Percentiles rank a stretch among this genome's conserved stretches.
Evolutionary conservation across 2,888 invertebrate species (phyloP).

Genomic region (Hirtodrosophila confusa): DNA sequence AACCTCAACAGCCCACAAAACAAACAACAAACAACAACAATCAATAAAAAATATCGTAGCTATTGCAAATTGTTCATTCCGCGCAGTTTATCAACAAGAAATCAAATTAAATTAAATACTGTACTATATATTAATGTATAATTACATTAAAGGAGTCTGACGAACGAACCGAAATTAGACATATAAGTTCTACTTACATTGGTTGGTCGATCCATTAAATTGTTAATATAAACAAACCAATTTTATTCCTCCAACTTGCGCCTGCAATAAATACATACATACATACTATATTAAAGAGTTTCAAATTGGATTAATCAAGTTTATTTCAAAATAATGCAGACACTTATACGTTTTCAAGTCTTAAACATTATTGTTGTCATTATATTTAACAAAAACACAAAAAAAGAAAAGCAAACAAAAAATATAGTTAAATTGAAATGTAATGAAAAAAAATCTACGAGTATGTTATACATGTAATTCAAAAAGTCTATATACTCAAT

Average conservation of each 20-base stretch:
- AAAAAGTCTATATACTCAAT: constrained; percentile 65
- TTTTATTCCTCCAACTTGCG: constrained; percentile 22
- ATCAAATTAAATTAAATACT: constrained; percentile 21
- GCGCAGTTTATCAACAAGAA: constrained; percentile 40
- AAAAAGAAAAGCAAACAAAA: constrained; percentile 2
- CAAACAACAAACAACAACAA: constrained; percentile 63
- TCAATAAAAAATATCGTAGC: constrained; percentile 73
- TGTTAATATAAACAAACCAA: constrained; percentile 27
- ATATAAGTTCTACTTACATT: constrained; percentile 57
- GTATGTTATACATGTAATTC: constrained; percentile 51
- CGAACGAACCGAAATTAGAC: constrained; percentile 25
- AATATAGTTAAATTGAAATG: constrained; percentile 44
- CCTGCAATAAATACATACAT: constrained; percentile 24
- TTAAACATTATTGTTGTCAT: constrained; percentile 61
- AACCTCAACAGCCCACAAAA: constrained; percentile 52
- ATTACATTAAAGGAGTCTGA: constrained; percentile 1
- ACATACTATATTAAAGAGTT: constrained; percentile 5
- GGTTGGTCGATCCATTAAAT: constrained; percentile 49
- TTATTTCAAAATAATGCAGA: constrained; percentile 31
- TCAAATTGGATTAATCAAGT: constrained; percentile 20
- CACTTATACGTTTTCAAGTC: constrained; percentile 37
- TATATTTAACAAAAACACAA: constrained; percentile 10
- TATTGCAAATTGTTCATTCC: constrained; percentile 63
- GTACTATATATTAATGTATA: constrained; percentile 21
- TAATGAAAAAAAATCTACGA: constrained; percentile 40